Conservation (phyloP, 2,888 invertebrate genomes). For the Mythimna lalbum region DNA sequence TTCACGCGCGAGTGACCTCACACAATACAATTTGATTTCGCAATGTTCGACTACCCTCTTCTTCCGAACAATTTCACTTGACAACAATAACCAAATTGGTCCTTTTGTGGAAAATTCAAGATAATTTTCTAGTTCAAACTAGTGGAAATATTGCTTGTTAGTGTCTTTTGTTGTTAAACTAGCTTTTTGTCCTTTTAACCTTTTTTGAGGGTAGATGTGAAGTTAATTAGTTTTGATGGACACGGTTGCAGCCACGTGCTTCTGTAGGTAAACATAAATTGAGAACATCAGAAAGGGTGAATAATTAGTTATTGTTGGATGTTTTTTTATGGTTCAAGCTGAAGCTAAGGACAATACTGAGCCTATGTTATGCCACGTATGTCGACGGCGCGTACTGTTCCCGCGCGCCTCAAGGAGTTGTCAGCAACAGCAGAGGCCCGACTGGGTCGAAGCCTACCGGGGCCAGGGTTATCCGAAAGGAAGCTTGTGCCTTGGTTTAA, state of each 20-base stretch:
- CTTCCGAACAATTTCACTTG: constrained; percentile 79
- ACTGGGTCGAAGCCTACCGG: too few relatives aligned
- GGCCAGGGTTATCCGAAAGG: too few relatives aligned
- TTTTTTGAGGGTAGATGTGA: constrained; percentile 7
- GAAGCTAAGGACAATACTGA: too few relatives aligned
- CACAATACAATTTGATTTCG: constrained; percentile 87
- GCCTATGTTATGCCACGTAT: too few relatives aligned
- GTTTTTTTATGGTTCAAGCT: too few relatives aligned
- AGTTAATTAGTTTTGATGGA: constrained; percentile 32
- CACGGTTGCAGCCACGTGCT: constrained; percentile 14
- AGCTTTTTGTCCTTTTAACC: constrained; percentile 66
- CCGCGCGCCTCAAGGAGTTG: too few relatives aligned
- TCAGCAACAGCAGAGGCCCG: too few relatives aligned
- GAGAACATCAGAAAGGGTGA: neutral
- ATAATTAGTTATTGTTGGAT: neutral
- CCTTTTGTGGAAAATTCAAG: constrained; percentile 72
- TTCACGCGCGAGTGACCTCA: constrained; percentile 79
- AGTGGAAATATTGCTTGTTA: constrained; percentile 73
- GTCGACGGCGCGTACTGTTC: too few relatives aligned
- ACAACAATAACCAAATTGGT: constrained; percentile 80
- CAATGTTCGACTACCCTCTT: constrained; percentile 84
- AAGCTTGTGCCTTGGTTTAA: too few relatives aligned
- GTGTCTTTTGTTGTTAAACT: constrained; percentile 62
- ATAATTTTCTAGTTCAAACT: constrained; percentile 75
- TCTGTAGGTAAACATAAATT: neutral